These are phyloP conservation scores for Exephanes ischioxanthus DNA, from an alignment of 2,888 invertebrate genomes.

Conservation along the genomic window DNA sequence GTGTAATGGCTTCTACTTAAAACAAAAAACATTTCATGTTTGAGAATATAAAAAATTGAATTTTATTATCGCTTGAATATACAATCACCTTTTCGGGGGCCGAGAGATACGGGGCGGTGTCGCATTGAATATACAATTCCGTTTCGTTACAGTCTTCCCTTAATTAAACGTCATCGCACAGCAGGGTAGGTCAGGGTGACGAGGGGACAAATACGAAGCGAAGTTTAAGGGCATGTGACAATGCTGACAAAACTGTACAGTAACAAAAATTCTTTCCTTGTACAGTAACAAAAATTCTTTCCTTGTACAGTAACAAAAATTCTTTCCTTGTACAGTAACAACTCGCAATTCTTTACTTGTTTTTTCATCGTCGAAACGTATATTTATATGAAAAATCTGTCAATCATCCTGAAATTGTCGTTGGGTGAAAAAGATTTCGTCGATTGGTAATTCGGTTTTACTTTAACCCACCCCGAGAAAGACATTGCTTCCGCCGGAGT, in stretches of 20 bases:
- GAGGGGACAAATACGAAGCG: background rate
- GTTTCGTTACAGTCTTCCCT: background rate
- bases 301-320: too few species aligned
- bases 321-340: too few species aligned
- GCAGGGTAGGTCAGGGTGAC: conserved; percentile 34
- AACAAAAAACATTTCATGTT: background rate
- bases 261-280: background rate
- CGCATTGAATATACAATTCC: background rate
- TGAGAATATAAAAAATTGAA: background rate
- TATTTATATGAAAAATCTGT: too few species aligned
- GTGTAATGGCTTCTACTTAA: background rate
- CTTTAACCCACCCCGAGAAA: too few species aligned
- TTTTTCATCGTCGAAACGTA: background rate
- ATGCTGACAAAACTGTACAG: background rate
- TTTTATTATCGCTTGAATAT: background rate
- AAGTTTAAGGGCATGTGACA: background rate
- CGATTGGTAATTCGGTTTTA: too few species aligned
- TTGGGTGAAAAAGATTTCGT: too few species aligned
- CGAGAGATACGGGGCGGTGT: background rate
- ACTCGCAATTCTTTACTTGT: too few species aligned
- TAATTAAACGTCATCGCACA: conserved; percentile 5
- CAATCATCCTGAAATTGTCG: too few species aligned
- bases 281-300: too few species aligned
- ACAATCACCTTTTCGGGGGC: background rate
- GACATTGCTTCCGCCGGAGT: too few species aligned